Percentiles rank a stretch among this genome's conserved stretches.
phyloP scores from a whole-genome alignment of 2,113 vertebrate species.

The Circaetus cinerascens region DNA sequence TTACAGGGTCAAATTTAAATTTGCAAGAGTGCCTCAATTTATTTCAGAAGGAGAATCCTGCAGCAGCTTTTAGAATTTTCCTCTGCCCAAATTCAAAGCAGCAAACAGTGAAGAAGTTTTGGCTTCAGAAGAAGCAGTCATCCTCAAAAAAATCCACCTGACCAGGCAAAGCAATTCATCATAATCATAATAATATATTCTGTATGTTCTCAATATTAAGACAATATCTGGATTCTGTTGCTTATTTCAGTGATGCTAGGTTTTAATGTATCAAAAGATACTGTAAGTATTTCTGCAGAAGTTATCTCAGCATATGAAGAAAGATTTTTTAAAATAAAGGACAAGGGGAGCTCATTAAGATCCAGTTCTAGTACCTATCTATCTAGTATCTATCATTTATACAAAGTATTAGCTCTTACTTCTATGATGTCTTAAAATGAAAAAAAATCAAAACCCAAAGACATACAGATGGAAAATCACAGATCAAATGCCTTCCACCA shows the following conservation, averaged over 20 bases:
- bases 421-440: background rate
- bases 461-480: background rate
- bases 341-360: background rate
- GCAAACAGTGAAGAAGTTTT: background rate
- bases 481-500: background rate
- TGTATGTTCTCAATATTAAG: accelerated
- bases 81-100: background rate
- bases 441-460: background rate
- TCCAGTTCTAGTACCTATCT: background rate
- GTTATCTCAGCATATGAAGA: background rate
- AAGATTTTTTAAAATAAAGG: accelerated
- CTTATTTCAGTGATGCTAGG: background rate
- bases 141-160: background rate
- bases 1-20: background rate
- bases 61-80: background rate
- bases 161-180: background rate
- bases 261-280: background rate
- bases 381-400: background rate
- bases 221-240: background rate
- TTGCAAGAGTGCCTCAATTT: background rate
- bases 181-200: background rate
- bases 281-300: background rate
- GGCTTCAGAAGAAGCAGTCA: background rate
- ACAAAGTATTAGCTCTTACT: background rate
- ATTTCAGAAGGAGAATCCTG: background rate